Conservation (phyloP, 2,113 vertebrate species). For the Xiphophorus maculatus region DNA sequence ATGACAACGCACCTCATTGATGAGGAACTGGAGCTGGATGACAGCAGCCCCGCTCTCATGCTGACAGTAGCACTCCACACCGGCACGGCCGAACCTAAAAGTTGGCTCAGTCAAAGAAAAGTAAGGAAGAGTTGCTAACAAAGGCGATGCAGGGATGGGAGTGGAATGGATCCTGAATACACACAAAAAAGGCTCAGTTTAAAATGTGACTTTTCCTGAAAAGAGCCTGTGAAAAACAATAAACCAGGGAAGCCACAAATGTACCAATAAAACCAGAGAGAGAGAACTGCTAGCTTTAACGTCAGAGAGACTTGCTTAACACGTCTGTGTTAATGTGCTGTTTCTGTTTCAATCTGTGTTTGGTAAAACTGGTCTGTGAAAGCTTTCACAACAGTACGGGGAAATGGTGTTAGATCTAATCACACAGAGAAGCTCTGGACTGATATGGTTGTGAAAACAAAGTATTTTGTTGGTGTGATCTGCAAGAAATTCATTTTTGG, state of each 20-base stretch:
- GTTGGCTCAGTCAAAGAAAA: conserved; percentile 83
- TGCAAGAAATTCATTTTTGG: conserved; percentile 3
- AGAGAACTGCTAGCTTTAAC: background rate
- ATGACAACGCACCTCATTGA: conserved; percentile 89
- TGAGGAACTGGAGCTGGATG: conserved; percentile 98
- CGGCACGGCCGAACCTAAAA: conserved; percentile 91
- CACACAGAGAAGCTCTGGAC: conserved; percentile 15
- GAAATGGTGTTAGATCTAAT: conserved; percentile 38
- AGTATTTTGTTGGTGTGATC: conserved; percentile 4
- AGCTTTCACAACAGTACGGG: conserved; percentile 10
- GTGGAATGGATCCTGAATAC: background rate
- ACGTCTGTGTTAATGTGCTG: background rate
- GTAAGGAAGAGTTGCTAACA: conserved; percentile 10
- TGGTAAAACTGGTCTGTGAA: conserved; percentile 5
- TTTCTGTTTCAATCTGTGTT: background rate
- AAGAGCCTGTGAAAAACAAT: background rate
- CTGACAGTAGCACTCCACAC: conserved; percentile 97
- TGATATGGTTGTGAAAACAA: background rate
- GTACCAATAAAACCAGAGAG: background rate
- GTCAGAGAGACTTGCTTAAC: background rate
- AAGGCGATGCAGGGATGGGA: background rate
- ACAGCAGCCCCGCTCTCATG: conserved; percentile 94
- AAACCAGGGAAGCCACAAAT: background rate
- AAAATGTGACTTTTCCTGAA: background rate
- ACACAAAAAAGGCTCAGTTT: background rate